A percentile compares a stretch with the other conserved stretches of the same genome.
These are phyloP conservation scores for Centropristis striata DNA, from an alignment of 2,113 vertebrate genomes.

Conservation along the genomic window DNA sequence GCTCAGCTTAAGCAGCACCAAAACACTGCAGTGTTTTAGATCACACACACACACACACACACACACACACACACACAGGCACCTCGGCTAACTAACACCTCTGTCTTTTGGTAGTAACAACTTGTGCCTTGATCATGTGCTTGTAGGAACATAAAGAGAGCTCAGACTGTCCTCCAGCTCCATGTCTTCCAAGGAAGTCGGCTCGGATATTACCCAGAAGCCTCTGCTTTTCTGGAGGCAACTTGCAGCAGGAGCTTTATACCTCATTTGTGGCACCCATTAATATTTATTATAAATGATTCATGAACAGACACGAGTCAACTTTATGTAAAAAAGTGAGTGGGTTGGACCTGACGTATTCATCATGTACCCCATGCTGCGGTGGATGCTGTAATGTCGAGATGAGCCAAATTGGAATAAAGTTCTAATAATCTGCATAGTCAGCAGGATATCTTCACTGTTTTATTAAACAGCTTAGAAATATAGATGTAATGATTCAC, in stretches of 20 bases:
- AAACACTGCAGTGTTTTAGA: slow-evolving; percentile 19
- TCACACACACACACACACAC: slow-evolving; percentile 8
- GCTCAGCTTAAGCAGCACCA: not conserved
- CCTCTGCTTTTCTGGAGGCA: slow-evolving; percentile 51
- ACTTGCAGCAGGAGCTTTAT: not conserved
- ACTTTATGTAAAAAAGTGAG: slow-evolving; percentile 31
- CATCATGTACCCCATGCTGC: slow-evolving; percentile 20
- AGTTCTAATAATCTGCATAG: slow-evolving; percentile 22
- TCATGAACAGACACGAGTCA: slow-evolving; percentile 34
- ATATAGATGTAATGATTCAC: slow-evolving; percentile 15
- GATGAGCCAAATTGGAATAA: slow-evolving; percentile 17
- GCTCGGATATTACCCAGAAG: slow-evolving; percentile 50
- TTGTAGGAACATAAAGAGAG: slow-evolving; percentile 41
- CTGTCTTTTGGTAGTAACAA: slow-evolving; percentile 38
- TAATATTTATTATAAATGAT: slow-evolving; percentile 50
- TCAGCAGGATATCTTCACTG: slow-evolving; percentile 3
- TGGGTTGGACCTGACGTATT: slow-evolving; percentile 28
- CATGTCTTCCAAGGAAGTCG: slow-evolving; percentile 33
- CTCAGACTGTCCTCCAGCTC: slow-evolving; percentile 44
- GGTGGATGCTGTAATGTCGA: slow-evolving; percentile 30
- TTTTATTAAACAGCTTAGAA: slow-evolving; percentile 5
- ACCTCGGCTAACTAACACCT: not conserved
- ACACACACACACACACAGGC: not conserved
- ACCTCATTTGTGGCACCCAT: slow-evolving; percentile 28
- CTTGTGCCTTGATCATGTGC: slow-evolving; percentile 41